Evolutionary conservation across 2,888 invertebrate genomes (phyloP).

Genomic region (Oligia strigilis): DNA sequence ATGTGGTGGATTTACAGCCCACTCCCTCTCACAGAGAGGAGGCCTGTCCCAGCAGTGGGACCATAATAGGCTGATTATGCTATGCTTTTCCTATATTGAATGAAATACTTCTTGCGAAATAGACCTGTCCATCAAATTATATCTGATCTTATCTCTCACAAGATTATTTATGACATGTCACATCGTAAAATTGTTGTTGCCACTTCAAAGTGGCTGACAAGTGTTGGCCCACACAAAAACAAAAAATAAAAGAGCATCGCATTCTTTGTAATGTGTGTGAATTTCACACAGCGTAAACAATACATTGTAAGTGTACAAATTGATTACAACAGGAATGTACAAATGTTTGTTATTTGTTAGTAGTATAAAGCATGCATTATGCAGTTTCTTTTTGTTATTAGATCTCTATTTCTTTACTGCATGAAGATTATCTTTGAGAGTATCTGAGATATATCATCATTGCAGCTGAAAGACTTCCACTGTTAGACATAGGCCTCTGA

Average conservation of each 20-base stretch:
- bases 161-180: slow-evolving; percentile 46
- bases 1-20: neutral
- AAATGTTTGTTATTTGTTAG: slow-evolving; percentile 18
- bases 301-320: slow-evolving; percentile 43
- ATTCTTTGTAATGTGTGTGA: slow-evolving; percentile 52
- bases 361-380: slow-evolving; percentile 13
- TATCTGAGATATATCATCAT: neutral
- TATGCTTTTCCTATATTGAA: neutral
- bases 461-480: too few relatives aligned
- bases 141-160: slow-evolving; percentile 46
- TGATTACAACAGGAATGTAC: slow-evolving; percentile 39
- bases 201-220: slow-evolving; percentile 27
- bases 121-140: slow-evolving; percentile 29
- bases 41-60: neutral
- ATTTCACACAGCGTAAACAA: slow-evolving; percentile 54
- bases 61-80: neutral
- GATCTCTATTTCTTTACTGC: neutral
- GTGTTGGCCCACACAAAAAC: slow-evolving; percentile 9
- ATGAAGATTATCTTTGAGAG: slow-evolving; percentile 4
- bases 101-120: slow-evolving; percentile 12
- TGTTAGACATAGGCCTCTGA: too few relatives aligned
- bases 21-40: neutral
- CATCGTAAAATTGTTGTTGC: slow-evolving; percentile 29
- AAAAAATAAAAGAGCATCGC: slow-evolving; percentile 31
- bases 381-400: neutral